These are phyloP conservation scores for Bradysia coprophila DNA, from an alignment of 1,140 invertebrate genomes.

Conservation along the genomic window DNA sequence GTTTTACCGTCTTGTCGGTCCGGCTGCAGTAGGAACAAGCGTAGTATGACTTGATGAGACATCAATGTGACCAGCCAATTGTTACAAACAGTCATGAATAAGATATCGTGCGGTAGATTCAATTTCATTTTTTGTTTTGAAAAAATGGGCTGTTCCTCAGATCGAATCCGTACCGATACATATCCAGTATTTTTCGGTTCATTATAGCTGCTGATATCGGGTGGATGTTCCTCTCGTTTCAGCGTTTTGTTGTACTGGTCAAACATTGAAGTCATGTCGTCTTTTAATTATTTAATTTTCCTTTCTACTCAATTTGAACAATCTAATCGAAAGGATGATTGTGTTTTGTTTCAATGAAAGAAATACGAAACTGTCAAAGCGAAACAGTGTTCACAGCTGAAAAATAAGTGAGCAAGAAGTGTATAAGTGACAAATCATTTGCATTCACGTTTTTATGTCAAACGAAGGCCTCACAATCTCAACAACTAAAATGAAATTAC, in stretches of 20 bases:
- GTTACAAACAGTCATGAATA: slow-evolving; percentile 61
- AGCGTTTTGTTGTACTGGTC: slow-evolving; percentile 41
- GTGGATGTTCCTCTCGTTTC: slow-evolving; percentile 14
- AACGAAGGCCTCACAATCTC: too few species aligned
- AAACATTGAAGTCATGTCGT: slow-evolving; percentile 60
- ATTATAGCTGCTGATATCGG: slow-evolving; percentile 13
- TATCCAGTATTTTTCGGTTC: slow-evolving; percentile 34
- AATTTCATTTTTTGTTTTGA: slow-evolving; percentile 60
- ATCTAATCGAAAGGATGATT: too few species aligned
- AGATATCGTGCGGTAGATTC: slow-evolving; percentile 54
- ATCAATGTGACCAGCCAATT: slow-evolving; percentile 70
- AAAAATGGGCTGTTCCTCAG: slow-evolving; percentile 59
- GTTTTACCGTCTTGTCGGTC: slow-evolving; percentile 56
- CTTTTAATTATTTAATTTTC: too few species aligned
- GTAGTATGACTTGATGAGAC: slow-evolving; percentile 59
- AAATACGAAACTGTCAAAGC: too few species aligned
- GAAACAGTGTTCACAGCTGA: too few species aligned
- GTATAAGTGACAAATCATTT: too few species aligned
- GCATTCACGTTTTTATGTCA: too few species aligned
- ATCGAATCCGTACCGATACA: slow-evolving; percentile 44
- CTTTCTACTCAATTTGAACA: too few species aligned
- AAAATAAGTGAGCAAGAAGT: too few species aligned
- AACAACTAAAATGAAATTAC: too few species aligned
- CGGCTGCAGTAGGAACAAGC: slow-evolving; percentile 65
- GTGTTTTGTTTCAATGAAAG: too few species aligned